Evolutionary conservation across 2,797 vertebrate genomes (phyloP).

Genomic region (Cyclura pinguis): DNA sequence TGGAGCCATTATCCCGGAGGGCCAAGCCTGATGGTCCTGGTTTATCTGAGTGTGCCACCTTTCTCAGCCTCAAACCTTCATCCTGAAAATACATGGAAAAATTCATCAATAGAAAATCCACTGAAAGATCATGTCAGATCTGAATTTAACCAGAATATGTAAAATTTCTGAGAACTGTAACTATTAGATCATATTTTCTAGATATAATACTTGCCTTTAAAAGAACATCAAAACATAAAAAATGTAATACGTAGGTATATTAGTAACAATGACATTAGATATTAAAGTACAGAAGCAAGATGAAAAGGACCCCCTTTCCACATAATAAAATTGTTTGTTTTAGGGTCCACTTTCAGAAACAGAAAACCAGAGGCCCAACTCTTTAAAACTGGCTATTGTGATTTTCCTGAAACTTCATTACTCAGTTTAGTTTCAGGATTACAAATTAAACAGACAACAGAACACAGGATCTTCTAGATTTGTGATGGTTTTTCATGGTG

Average conservation of each 20-base stretch:
- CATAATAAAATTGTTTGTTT: too few species aligned
- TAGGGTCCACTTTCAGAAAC: neutral
- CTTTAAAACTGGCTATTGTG: neutral
- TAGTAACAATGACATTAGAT: neutral
- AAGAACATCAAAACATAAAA: neutral
- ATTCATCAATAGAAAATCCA: neutral
- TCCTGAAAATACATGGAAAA: constrained; percentile 83
- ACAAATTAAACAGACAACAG: neutral
- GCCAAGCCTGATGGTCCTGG: constrained; percentile 85
- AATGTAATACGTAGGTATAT: neutral
- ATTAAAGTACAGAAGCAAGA: neutral
- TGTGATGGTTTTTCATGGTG: neutral
- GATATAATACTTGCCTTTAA: neutral
- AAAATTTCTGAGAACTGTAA: neutral
- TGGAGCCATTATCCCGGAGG: constrained; percentile 88
- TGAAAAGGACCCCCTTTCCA: neutral
- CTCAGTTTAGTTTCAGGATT: neutral
- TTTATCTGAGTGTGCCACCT: constrained; percentile 90
- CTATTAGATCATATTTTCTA: neutral
- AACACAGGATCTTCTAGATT: neutral
- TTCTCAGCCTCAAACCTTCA: constrained; percentile 92
- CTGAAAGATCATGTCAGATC: neutral
- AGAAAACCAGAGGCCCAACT: neutral
- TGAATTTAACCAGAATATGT: neutral
- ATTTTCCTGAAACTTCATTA: neutral